These are phyloP conservation scores for Agelas oroides DNA, from an alignment of 37 sponge, comb jelly and placozoan genomes.

Conservation along the genomic window DNA sequence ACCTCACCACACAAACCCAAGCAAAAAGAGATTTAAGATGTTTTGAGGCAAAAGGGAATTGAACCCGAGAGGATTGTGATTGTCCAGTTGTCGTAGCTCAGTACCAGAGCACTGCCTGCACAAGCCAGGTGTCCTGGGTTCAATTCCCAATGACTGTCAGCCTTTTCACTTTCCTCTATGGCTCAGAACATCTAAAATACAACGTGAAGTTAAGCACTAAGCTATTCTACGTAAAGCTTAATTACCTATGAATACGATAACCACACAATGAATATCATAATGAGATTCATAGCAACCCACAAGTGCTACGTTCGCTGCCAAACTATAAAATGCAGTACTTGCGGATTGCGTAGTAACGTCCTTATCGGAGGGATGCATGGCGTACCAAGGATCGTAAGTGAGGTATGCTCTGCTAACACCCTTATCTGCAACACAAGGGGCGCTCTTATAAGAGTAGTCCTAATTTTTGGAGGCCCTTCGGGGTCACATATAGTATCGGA, in stretches of 20 bases:
- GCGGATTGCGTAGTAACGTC: constrained; percentile 16
- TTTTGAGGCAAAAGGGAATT: too few relatives aligned
- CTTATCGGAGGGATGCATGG: constrained; percentile 73
- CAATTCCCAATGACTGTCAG: too few relatives aligned
- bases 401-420: constrained; percentile 73
- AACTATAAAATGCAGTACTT: neutral
- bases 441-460: constrained; percentile 22
- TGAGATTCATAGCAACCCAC: constrained; percentile 24
- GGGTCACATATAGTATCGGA: neutral
- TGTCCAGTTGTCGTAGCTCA: too few relatives aligned
- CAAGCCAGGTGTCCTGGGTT: too few relatives aligned
- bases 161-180: too few relatives aligned
- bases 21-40: too few relatives aligned
- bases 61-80: too few relatives aligned
- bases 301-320: neutral
- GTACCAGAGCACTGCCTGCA: too few relatives aligned
- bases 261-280: constrained; percentile 8
- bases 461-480: constrained; percentile 69
- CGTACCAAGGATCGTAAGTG: constrained; percentile 65
- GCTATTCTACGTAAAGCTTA: neutral
- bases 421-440: constrained; percentile 37
- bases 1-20: too few relatives aligned
- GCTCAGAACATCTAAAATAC: too few relatives aligned
- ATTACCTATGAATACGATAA: constrained; percentile 2
- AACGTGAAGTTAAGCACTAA: too few relatives aligned